Conservation (phyloP, 2,113 vertebrate species). For the Cephalopterus ornatus region DNA sequence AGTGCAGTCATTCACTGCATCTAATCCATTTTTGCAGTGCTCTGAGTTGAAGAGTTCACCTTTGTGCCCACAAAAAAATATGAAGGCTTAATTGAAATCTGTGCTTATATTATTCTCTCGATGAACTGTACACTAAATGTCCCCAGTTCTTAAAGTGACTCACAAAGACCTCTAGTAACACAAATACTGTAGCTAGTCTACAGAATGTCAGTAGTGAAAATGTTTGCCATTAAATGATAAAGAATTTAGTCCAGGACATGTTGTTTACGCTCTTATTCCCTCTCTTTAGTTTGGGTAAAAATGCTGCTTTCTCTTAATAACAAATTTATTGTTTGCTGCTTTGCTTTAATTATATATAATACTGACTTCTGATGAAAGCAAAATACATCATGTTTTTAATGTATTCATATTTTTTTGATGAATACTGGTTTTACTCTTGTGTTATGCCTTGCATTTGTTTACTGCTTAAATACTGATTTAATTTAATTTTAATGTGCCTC, state of each 20-base stretch:
- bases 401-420: background rate
- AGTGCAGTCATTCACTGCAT: background rate
- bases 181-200: background rate
- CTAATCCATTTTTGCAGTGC: background rate
- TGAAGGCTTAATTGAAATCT: background rate
- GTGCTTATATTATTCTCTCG: background rate
- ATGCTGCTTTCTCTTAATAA: background rate
- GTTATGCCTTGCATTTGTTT: background rate
- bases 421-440: background rate
- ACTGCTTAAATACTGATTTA: background rate
- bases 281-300: background rate
- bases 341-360: background rate
- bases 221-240: background rate
- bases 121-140: background rate
- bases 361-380: background rate
- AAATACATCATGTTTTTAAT: background rate
- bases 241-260: background rate
- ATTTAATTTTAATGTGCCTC: background rate
- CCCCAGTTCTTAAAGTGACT: background rate
- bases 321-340: background rate
- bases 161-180: background rate
- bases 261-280: background rate
- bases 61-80: background rate
- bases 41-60: background rate
- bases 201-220: background rate